Evolutionary conservation across 2,113 vertebrate genomes (phyloP), one percentile per base, ranked within the genome.

Genomic region (Murina feae): DNA sequence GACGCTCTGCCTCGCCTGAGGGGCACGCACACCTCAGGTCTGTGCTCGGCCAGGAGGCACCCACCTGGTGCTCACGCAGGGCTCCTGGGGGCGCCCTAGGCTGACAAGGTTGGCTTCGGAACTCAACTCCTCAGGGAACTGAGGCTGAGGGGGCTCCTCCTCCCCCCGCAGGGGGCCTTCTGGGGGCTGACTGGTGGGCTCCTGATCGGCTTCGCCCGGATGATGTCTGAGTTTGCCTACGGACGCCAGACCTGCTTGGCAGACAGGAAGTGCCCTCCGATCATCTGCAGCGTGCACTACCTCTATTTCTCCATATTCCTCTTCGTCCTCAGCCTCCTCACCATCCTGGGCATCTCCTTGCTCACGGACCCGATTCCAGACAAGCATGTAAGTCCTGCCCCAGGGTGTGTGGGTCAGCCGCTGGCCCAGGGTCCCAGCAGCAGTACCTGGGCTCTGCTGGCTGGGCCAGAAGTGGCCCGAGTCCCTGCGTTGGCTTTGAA

Each of bases 281-380:
- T 99, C 97, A 99, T 99, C 96, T 99, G 99, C 9, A 97, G 98
- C 2, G 95, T 99, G 20, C 99, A 99, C 95, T 99, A 99, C 98
- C 99, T 99, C 69, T 99, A 99, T 96, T 99, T 99, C 1, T 97
- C 98, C 58, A 94, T 99, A 0, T 97, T 99, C 95, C 98, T 99
- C 53, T 99, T 99, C 32, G 32, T 23, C 0, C 0, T 98, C 47
- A 98, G 98, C 0, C n/a, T 96, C 69, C n/a, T 99, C 2, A 2
- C 98, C 89, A 98, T 99, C 25, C n/a, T 99, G 96, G 86, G 8
- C 5, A 60, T 99, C 91, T 99, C 99, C n/a, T 97, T 99, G 18
- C 91, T 99, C 97, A 99, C 99, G 51, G 98, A 98, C 80, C 99
- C 99, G 25, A 99, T 99, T 37, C 98, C 98, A 0, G 99, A 99